Evolutionary conservation across 1,140 invertebrate genomes (phyloP).

Genomic region (Ostrea edulis): DNA sequence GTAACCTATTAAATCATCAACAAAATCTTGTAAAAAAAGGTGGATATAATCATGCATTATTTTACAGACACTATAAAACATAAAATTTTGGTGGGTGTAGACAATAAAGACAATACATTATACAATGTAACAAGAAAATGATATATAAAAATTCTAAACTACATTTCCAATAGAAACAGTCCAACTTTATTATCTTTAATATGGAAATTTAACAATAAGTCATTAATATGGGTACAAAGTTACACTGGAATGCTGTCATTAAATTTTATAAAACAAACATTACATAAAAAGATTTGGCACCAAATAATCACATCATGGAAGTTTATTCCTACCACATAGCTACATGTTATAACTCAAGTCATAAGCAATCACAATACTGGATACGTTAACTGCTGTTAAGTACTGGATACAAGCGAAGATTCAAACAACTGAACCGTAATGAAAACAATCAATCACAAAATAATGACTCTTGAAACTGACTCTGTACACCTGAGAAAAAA

Average conservation of each 20-base stretch:
- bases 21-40: no score
- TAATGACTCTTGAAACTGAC: constrained; percentile 18
- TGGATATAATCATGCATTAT: no score
- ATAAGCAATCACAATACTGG: neutral
- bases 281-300: constrained; percentile 6
- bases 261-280: neutral
- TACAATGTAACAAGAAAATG: no score
- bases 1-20: no score
- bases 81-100: no score
- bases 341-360: neutral
- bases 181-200: no score
- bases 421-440: neutral
- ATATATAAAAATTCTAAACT: no score
- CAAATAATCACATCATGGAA: neutral
- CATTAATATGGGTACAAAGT: neutral
- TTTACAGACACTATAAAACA: no score
- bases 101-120: no score
- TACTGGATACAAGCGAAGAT: neutral
- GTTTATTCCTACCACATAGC: neutral
- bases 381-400: neutral
- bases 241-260: neutral
- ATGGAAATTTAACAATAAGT: no score
- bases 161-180: no score
- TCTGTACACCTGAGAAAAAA: constrained; percentile 3
- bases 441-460: neutral